Evolutionary conservation across 1,140 invertebrate species (phyloP).

Genomic region (Protaetia brevitarsis): DNA sequence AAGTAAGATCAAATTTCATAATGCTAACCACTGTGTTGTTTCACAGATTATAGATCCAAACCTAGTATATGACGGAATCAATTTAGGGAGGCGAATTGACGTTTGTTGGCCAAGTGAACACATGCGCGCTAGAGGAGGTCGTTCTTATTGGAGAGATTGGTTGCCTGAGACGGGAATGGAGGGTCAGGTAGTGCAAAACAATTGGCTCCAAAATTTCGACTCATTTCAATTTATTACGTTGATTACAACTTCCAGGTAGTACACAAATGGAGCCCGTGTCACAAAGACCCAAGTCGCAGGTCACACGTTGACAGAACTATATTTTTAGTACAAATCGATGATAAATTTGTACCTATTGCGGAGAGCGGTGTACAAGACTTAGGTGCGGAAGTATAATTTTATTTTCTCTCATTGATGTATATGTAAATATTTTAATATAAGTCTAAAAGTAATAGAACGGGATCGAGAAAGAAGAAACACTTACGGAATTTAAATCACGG

Average conservation of each 20-base stretch:
- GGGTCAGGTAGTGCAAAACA: slow-evolving; percentile 62
- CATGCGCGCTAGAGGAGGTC: slow-evolving; percentile 79
- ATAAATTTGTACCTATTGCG: slow-evolving; percentile 89
- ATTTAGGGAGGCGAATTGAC: slow-evolving; percentile 82
- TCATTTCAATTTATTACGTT: background rate
- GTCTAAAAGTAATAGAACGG: background rate
- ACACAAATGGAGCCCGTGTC: slow-evolving; percentile 87
- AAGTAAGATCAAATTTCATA: background rate
- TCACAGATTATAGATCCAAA: slow-evolving; percentile 70
- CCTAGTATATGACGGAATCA: slow-evolving; percentile 85
- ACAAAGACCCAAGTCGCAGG: slow-evolving; percentile 76
- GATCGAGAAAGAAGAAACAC: background rate
- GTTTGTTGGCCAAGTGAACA: slow-evolving; percentile 89
- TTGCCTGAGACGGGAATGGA: slow-evolving; percentile 87
- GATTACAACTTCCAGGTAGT: slow-evolving; percentile 61
- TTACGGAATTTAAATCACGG: background rate
- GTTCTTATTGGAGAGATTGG: slow-evolving; percentile 87
- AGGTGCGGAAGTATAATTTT: slow-evolving; percentile 41
- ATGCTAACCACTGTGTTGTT: background rate
- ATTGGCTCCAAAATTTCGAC: too few relatives aligned
- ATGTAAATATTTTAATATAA: background rate
- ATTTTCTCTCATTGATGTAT: too few relatives aligned
- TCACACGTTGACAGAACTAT: slow-evolving; percentile 90
- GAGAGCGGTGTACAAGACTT: slow-evolving; percentile 73
- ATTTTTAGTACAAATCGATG: slow-evolving; percentile 86